Evolutionary conservation across 2,113 vertebrate species (phyloP).

Genomic region (Microcebus ravelobensis): DNA sequence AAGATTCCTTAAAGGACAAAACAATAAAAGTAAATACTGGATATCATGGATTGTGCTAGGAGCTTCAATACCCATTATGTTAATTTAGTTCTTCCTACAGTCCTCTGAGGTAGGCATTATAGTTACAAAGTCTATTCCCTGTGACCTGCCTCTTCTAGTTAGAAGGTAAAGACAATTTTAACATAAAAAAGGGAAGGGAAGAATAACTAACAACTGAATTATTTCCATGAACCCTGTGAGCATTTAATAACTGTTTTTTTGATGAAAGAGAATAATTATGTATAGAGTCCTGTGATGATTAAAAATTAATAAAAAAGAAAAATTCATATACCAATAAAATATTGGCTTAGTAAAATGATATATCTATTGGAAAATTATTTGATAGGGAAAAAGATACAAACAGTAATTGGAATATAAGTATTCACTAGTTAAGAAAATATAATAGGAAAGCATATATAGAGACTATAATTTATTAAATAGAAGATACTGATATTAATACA

Average conservation of each 20-base stretch:
- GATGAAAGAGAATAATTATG: neutral
- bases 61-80: neutral
- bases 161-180: neutral
- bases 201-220: neutral
- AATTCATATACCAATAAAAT: neutral
- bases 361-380: neutral
- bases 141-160: neutral
- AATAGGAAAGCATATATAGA: neutral
- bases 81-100: neutral
- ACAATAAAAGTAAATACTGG: neutral
- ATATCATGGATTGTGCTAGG: neutral
- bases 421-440: neutral
- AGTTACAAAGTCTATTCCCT: neutral
- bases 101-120: neutral
- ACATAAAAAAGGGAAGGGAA: neutral
- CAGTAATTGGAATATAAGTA: neutral
- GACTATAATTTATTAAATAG: neutral
- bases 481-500: neutral
- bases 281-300: neutral
- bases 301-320: constrained; percentile 20
- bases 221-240: neutral
- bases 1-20: constrained; percentile 13
- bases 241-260: constrained; percentile 2
- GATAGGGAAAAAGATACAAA: neutral
- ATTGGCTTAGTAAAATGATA: neutral